Percentiles rank a stretch among this genome's conserved stretches.
Conservation (phyloP, 2,888 invertebrate species). For the Tinea semifulvella region DNA sequence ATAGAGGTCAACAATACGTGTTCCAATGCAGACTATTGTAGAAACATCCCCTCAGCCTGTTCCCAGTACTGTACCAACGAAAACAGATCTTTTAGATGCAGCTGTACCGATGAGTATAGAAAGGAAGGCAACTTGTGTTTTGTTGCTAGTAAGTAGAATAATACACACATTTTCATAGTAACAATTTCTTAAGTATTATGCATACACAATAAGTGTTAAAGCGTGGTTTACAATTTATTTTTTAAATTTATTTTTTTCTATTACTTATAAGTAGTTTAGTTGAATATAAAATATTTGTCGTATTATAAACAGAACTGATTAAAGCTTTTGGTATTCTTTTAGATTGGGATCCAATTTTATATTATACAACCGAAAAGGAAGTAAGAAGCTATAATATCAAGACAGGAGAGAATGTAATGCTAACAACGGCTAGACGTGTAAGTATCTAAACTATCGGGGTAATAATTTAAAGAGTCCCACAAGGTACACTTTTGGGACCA, state of each 20-base stretch:
- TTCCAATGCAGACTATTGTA: constrained; percentile 72
- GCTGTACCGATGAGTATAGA: constrained; percentile 68
- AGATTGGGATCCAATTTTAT: background rate
- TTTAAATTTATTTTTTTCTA: background rate
- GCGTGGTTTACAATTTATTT: too few relatives aligned
- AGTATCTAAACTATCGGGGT: constrained; percentile 10
- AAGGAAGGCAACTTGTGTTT: constrained; percentile 51
- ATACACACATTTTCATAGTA: too few relatives aligned
- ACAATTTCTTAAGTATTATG: too few relatives aligned
- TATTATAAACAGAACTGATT: too few relatives aligned
- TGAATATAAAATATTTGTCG: too few relatives aligned
- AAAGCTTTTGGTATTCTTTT: constrained; percentile 2
- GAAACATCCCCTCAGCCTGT: constrained; percentile 68
- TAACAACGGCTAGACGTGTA: background rate
- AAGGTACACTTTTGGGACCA: too few relatives aligned
- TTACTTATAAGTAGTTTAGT: background rate
- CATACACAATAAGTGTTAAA: too few relatives aligned
- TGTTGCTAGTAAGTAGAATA: constrained; percentile 11
- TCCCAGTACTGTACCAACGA: constrained; percentile 74
- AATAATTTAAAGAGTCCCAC: too few relatives aligned
- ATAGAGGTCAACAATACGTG: constrained; percentile 42
- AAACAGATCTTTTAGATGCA: constrained; percentile 67
- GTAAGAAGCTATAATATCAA: constrained; percentile 1
- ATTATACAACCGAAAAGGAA: constrained; percentile 10
- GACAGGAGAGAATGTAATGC: background rate